Percentiles rank a stretch among this genome's conserved stretches.
These are phyloP conservation scores for Argynnis bischoffii DNA, from an alignment of 2,888 invertebrate genomes.

Conservation along the genomic window DNA sequence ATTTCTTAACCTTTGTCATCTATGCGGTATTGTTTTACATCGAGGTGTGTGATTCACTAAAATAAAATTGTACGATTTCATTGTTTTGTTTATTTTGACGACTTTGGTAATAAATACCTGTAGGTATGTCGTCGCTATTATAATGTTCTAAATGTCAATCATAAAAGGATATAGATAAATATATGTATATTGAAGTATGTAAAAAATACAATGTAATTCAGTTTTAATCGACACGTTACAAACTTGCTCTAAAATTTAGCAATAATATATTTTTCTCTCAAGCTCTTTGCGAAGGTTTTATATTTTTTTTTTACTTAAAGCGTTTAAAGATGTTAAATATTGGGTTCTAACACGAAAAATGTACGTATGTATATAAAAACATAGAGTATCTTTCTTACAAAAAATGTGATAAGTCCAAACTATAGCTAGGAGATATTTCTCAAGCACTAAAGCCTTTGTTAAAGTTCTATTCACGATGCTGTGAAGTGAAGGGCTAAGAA, in stretches of 20 bases:
- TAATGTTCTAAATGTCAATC: constrained; percentile 4
- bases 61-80: constrained; percentile 20
- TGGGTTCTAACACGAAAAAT: too few species aligned
- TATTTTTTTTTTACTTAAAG: too few species aligned
- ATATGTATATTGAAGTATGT: too few species aligned
- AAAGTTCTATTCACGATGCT: constrained; percentile 47
- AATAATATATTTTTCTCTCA: too few species aligned
- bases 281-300: too few species aligned
- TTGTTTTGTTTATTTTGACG: constrained; percentile 6
- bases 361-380: neutral
- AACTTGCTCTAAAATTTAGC: too few species aligned
- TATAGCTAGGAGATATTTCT: constrained; percentile 7
- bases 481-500: constrained; percentile 51
- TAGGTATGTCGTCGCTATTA: neutral
- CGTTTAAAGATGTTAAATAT: too few species aligned
- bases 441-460: constrained; percentile 43
- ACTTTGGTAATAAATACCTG: neutral
- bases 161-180: too few species aligned
- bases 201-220: too few species aligned
- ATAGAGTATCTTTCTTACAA: neutral
- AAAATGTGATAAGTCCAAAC: neutral
- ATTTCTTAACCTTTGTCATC: constrained; percentile 68
- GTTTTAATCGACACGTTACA: too few species aligned
- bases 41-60: constrained; percentile 54
- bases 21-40: constrained; percentile 55